Evolutionary conservation across 1,140 invertebrate genomes (phyloP).

Genomic region (Dermatophagoides farinae): DNA sequence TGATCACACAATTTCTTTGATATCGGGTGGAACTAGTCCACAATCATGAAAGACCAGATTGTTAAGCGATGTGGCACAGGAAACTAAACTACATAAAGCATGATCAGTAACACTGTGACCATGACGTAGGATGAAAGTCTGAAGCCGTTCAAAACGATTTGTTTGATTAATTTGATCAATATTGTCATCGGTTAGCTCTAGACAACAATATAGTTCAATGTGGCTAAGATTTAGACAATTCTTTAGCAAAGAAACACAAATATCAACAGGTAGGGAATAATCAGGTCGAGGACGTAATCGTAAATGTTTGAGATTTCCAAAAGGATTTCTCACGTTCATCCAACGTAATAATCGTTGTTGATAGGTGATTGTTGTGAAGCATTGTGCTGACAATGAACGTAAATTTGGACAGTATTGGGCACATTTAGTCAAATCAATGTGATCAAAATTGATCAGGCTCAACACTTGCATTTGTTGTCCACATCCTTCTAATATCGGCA

Average conservation of each 20-base stretch:
- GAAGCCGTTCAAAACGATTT: constrained; percentile 15
- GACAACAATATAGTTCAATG: constrained; percentile 19
- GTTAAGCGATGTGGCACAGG: neutral
- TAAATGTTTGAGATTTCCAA: constrained; percentile 15
- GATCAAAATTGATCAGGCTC: constrained; percentile 18
- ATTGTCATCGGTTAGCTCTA: constrained; percentile 15
- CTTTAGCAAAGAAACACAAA: constrained; percentile 13
- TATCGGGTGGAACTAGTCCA: constrained; percentile 3
- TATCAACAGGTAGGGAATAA: constrained; percentile 14
- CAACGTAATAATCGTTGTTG: neutral
- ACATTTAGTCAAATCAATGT: constrained; percentile 17
- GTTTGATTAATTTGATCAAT: constrained; percentile 13
- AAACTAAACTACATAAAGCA: neutral
- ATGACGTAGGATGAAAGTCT: constrained; percentile 18
- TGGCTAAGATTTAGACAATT: constrained; percentile 14
- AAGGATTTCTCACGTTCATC: constrained; percentile 11
- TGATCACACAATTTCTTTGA: neutral
- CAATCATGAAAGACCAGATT: constrained; percentile 13
- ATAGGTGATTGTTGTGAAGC: constrained; percentile 15
- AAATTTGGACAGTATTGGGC: constrained; percentile 18
- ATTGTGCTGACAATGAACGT: constrained; percentile 17
- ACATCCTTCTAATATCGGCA: constrained; percentile 15
- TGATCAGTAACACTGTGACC: constrained; percentile 14
- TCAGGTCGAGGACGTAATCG: constrained; percentile 17
- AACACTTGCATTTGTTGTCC: constrained; percentile 15